A percentile compares a stretch with the other conserved stretches of the same genome.
phyloP scores from a whole-genome alignment of 2,797 vertebrate genomes.

The Miichthys miiuy region DNA sequence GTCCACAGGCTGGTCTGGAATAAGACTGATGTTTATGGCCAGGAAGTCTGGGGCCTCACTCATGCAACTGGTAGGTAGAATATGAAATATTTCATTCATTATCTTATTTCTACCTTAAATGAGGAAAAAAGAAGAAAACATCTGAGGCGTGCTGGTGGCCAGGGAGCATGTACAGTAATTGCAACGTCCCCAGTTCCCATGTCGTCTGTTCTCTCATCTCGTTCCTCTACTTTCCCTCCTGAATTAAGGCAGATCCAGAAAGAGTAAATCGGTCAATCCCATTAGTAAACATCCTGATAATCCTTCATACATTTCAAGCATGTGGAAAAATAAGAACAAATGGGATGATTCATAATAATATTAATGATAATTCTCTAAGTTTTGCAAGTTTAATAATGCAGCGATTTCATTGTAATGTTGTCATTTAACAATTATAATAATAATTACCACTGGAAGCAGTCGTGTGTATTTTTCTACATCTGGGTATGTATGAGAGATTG shows the following conservation, averaged over 20 bases:
- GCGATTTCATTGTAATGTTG: background rate
- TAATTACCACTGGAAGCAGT: background rate
- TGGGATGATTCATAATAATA: background rate
- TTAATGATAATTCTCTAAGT: background rate
- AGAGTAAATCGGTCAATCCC: background rate
- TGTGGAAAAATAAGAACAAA: background rate
- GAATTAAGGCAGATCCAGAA: background rate
- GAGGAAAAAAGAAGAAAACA: background rate
- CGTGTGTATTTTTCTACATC: background rate
- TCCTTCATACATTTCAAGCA: background rate
- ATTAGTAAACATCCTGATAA: background rate
- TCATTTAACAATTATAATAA: background rate
- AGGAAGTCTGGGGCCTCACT: constrained; percentile 94
- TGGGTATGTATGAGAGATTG: background rate
- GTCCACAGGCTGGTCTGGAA: constrained; percentile 96
- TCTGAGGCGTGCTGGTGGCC: no score
- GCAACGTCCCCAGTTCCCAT: no score
- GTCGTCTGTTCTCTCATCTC: background rate
- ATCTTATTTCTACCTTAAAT: background rate
- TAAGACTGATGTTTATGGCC: constrained; percentile 97
- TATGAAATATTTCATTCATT: background rate
- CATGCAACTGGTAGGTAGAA: constrained; percentile 90
- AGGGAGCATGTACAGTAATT: background rate
- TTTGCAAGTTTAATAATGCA: no score
- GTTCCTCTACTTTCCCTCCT: background rate